A percentile compares a stretch with the other conserved stretches of the same genome.
phyloP scores from a whole-genome alignment of 2,797 vertebrate species.

The Gallinago solitaria region DNA sequence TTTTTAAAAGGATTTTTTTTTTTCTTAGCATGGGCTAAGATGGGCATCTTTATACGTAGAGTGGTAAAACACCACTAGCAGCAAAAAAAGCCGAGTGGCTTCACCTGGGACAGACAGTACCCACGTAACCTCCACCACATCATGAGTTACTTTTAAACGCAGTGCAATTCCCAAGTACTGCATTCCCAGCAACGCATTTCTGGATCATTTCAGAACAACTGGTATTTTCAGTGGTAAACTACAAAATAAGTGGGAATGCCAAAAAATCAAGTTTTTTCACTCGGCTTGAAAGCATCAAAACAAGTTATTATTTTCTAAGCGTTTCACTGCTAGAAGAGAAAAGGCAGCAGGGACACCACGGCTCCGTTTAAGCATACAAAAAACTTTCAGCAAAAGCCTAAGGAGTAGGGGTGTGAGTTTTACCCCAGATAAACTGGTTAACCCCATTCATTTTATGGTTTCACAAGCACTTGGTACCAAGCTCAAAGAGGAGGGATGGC shows the following conservation, averaged over 20 bases:
- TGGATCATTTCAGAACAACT: neutral
- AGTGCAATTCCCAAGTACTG: neutral
- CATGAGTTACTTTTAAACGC: neutral
- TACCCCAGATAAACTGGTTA: neutral
- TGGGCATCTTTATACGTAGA: neutral
- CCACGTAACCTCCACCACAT: neutral
- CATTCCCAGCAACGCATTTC: accelerated
- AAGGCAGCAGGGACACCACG: neutral
- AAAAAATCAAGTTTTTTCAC: neutral
- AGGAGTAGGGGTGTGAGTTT: neutral
- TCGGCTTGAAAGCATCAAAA: neutral
- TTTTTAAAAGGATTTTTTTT: neutral
- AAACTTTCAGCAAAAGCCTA: neutral
- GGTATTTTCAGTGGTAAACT: neutral
- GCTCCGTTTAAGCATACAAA: neutral
- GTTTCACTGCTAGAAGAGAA: neutral
- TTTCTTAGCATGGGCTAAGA: neutral
- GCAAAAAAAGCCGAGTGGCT: neutral
- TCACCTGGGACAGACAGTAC: neutral
- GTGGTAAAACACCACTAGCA: neutral
- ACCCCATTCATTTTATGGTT: neutral
- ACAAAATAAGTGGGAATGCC: neutral
- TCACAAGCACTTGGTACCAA: neutral
- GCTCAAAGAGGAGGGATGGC: neutral
- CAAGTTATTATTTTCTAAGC: neutral